Evolutionary conservation across 2,113 vertebrate species (phyloP).

Genomic region (Aegotheles bennettii): DNA sequence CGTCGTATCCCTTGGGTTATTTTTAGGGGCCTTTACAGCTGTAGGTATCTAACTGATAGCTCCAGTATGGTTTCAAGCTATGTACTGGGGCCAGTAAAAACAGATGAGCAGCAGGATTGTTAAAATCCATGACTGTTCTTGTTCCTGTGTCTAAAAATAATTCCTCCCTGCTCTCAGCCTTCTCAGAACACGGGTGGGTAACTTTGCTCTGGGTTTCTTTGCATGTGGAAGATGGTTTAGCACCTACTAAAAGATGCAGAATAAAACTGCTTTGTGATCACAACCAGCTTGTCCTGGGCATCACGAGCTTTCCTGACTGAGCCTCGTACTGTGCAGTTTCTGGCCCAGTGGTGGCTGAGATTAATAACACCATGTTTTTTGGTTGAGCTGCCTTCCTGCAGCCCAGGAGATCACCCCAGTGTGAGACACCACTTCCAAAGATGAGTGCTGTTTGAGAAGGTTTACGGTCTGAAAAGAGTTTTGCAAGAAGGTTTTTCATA

Average conservation of each 20-base stretch:
- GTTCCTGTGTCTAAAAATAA: background rate
- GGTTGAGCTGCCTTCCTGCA: background rate
- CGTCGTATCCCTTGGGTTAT: background rate
- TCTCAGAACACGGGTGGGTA: background rate
- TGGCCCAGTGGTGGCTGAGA: background rate
- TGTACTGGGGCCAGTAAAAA: background rate
- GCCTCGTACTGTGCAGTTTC: background rate
- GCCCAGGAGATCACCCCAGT: too few species aligned
- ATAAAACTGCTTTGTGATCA: background rate
- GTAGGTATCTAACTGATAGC: background rate
- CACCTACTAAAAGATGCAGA: background rate
- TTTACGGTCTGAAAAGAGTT: background rate
- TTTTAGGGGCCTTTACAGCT: slow-evolving; percentile 31
- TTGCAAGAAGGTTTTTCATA: background rate
- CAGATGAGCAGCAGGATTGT: background rate
- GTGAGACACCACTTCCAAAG: background rate
- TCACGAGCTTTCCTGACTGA: background rate
- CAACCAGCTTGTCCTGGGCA: background rate
- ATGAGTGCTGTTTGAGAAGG: background rate
- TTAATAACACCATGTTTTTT: background rate
- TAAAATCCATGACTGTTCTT: background rate
- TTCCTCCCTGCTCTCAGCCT: background rate
- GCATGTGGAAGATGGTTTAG: background rate
- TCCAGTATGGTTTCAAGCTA: background rate
- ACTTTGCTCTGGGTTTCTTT: background rate